Evolutionary conservation across 1,140 invertebrate genomes (phyloP), one percentile per base, ranked within the genome.

Genomic region (Listronotus oregonensis): DNA sequence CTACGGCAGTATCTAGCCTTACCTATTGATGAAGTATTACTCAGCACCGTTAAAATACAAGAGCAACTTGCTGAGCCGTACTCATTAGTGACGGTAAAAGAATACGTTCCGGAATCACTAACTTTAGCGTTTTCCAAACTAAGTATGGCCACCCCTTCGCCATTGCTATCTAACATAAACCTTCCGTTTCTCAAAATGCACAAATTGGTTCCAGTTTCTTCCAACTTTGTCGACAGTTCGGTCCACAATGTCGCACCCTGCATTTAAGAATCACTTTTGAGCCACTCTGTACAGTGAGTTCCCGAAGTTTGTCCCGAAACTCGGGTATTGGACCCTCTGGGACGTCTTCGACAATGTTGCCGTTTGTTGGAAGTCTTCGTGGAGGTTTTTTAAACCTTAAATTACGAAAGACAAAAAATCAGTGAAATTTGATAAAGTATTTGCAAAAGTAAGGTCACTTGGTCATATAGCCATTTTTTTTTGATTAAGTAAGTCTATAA

Each of bases 61-160:
- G 83, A 83, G 59, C 81, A 85, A 71, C 84, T 82, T 10, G 81
- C 80, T 7, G 84, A 83, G n/a, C 86, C 87, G 42, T 82, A 80
- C 34, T 87, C 86, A 68, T 86, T 85, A 37, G 84, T 83, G 5
- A 87, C 74, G 5, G 82, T 83, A 72, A 86, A 87, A 15, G 82
- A 80, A 75, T 89, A 89, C 7, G 83, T 81, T 15, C 87, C 87
- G 8, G 85, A 83, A 74, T 89, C 87, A 1, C 83, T 80, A 0
- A 81, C 75, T 51, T 83, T 84, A 18, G 79, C 81, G 52, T 83
- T 80, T 66, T 82, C 83, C 15, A 86, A 82, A 0, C 80, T 80
- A 14, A 85, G 75, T 4, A 80, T 76, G 4, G 82, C 82, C 21
- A 81, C 71, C 0, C 82, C 82, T 68, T 85, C 82, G n/a, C 80